phyloP scores from a whole-genome alignment of 2,113 vertebrate genomes.

The Cygnus buccinator region DNA sequence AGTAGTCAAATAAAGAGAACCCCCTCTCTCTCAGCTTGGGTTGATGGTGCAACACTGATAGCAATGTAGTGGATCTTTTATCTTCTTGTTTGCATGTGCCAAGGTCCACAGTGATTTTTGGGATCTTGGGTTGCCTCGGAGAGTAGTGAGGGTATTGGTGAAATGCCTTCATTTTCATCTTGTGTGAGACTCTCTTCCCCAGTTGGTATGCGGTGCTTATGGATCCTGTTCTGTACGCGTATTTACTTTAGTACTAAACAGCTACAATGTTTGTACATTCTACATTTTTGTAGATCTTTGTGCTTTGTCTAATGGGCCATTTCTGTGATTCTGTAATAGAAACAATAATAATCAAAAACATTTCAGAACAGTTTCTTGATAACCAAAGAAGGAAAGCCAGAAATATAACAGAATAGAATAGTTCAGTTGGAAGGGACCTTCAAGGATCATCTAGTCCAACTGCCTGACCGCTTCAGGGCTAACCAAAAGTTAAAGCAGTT shows the following conservation, averaged over 20 bases:
- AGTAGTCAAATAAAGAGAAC: background rate
- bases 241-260: background rate
- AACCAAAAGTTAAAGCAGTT: background rate
- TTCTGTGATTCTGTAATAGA: background rate
- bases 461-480: background rate
- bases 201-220: background rate
- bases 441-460: background rate
- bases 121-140: background rate
- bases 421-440: background rate
- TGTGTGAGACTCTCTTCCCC: background rate
- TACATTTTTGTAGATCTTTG: background rate
- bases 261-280: background rate
- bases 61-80: background rate
- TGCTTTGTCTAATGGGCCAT: background rate
- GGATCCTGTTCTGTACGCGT: background rate
- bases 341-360: background rate
- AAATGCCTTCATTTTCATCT: background rate
- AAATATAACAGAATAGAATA: background rate
- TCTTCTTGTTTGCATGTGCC: background rate
- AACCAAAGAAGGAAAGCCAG: background rate
- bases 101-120: background rate
- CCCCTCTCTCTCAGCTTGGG: rapidly evolving
- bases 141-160: background rate
- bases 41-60: background rate
- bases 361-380: background rate